Evolutionary conservation across 2,797 vertebrate species (phyloP), one percentile per base, ranked within the genome.

Genomic region (Trematomus bernacchii): DNA sequence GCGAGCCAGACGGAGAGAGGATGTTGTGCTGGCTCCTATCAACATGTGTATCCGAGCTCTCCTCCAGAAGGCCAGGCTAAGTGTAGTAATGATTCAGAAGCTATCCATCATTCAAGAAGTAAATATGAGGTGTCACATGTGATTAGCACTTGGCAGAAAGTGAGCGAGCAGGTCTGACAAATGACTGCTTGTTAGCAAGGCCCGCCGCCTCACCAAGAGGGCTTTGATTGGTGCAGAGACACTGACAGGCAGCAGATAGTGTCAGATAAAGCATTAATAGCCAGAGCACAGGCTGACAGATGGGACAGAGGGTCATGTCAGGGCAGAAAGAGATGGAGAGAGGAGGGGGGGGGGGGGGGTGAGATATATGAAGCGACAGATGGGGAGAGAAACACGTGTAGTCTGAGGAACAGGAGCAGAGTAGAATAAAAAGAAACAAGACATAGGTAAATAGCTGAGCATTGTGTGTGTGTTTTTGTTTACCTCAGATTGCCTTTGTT

Each of bases 401-500:
- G 73, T 33, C 6, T 10, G 66, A 68, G 53, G 54, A 76, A 79
- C 37, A 55, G 6, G 8, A 27, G 55, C 23, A 23, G 30, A 72
- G 37, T n/a, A 48, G 43, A 50, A 85, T 43, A 62, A 76, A 59
- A 65, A 18, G 21, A 60, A 61, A 16, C 3, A 44, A 33, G 10
- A 43, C 15, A 10, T 15, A 1, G 12, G 9, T 46, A 5, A 54
- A 27, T 42, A 47, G 51, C n/a, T 23, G 50, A 46, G 46, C 43
- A 11, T 16, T 57, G 89, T 42, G 18, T 42, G 21, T 50, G 27
- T 47, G 6, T 44, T 55, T 33, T 48, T n/a, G 18, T 54, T 94
- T 85, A 99, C 98, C 98, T 97, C 92, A 99, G 95, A 89, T 99
- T 99, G 23, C 98, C 98, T 93, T 99, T 99, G 95, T 99, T 99